These are phyloP conservation scores for Conchocele bisecta DNA, from an alignment of 2,888 invertebrate species.

Conservation along the genomic window DNA sequence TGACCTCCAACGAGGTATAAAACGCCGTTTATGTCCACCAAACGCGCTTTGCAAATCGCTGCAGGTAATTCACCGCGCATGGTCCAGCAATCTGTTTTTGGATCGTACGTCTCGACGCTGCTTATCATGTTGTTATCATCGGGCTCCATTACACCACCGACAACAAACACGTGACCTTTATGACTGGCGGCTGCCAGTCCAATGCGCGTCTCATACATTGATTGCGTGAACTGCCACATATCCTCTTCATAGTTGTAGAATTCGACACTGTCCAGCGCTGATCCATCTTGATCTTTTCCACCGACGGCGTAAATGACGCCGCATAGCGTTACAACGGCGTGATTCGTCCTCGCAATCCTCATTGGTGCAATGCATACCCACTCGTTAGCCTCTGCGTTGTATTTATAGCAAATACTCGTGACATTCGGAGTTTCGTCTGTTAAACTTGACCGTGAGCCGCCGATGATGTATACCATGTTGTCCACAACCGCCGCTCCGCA, in stretches of 20 bases:
- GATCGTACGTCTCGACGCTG: conserved; percentile 73
- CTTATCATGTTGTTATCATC: conserved; percentile 58
- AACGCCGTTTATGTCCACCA: conserved; percentile 58
- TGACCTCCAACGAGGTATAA: conserved; percentile 73
- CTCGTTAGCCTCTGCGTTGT: conserved; percentile 42
- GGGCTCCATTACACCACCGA: conserved; percentile 69
- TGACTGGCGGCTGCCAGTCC: conserved; percentile 65
- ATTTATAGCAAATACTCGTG: conserved; percentile 64
- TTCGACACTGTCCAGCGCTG: conserved; percentile 68
- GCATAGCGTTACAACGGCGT: conserved; percentile 57
- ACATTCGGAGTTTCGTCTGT: conserved; percentile 9
- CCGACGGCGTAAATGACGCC: conserved; percentile 68
- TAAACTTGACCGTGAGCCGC: conserved; percentile 43
- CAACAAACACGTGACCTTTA: conserved; percentile 62
- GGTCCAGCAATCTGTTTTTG: conserved; percentile 59
- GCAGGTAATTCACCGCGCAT: conserved; percentile 42
- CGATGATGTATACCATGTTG: conserved; percentile 67
- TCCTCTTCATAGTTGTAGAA: conserved; percentile 63
- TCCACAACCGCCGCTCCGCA: conserved; percentile 62
- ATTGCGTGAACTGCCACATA: conserved; percentile 60
- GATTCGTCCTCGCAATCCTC: conserved; percentile 65
- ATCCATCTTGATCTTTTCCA: conserved; percentile 65
- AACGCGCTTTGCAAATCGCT: conserved; percentile 66
- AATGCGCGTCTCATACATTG: conserved; percentile 63
- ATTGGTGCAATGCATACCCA: conserved; percentile 63